These are phyloP conservation scores for Lepus oiostolus DNA, from an alignment of 2,797 vertebrate genomes.

Conservation along the genomic window DNA sequence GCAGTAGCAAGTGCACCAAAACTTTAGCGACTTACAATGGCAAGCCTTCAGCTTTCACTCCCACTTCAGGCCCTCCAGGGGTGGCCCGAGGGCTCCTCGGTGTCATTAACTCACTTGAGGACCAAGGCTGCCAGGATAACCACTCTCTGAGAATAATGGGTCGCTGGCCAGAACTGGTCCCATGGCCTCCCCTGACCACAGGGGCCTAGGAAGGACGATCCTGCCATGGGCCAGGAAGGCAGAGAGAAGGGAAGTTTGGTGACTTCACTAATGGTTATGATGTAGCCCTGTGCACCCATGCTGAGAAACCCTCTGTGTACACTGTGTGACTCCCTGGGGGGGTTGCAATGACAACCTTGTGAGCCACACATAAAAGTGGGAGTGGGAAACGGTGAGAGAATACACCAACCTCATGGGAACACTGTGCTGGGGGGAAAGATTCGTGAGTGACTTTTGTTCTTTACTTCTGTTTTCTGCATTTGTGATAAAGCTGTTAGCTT, in stretches of 20 bases:
- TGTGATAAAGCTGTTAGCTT: background rate
- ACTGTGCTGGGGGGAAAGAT: background rate
- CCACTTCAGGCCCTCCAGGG: background rate
- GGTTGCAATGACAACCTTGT: background rate
- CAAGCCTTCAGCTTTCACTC: background rate
- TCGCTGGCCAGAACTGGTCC: background rate
- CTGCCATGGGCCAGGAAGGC: background rate
- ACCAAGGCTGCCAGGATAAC: background rate
- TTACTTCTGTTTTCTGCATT: constrained; percentile 5
- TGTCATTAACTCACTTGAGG: background rate
- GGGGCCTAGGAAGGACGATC: background rate
- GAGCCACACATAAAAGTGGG: background rate
- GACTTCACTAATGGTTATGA: background rate
- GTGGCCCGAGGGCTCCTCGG: background rate
- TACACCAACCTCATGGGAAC: background rate
- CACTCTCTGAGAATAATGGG: background rate
- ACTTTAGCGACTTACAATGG: constrained; percentile 21
- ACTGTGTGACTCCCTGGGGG: background rate
- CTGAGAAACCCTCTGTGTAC: background rate
- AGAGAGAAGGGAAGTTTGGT: background rate
- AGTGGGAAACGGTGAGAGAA: background rate
- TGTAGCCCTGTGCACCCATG: background rate
- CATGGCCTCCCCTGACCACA: background rate
- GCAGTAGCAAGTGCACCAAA: background rate
- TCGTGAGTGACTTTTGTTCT: background rate